Conservation (phyloP, 1,140 invertebrate species). For the Tetraneura akinire region DNA sequence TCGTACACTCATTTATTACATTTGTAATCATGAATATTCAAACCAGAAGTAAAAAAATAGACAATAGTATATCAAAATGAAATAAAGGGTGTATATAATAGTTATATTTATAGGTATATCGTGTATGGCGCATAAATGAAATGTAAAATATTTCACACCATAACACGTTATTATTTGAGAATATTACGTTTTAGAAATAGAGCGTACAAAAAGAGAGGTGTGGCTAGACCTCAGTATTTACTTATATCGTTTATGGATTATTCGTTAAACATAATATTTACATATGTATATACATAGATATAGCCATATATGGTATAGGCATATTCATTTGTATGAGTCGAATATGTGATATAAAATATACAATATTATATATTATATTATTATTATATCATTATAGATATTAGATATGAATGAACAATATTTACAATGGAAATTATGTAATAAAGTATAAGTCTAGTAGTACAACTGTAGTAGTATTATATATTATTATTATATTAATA, state of each 20-base stretch:
- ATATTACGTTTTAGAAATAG: conserved; percentile 13
- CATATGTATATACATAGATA: too few species aligned
- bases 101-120: too few species aligned
- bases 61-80: background rate
- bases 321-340: background rate
- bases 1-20: background rate
- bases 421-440: background rate
- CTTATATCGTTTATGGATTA: background rate
- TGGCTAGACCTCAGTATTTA: background rate
- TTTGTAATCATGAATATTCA: background rate
- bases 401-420: background rate
- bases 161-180: background rate
- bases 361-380: background rate
- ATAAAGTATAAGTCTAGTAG: too few species aligned
- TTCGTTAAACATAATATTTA: background rate
- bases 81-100: conserved; percentile 18
- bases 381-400: background rate
- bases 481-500: too few species aligned
- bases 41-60: background rate
- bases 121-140: too few species aligned
- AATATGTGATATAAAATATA: background rate
- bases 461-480: too few species aligned
- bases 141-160: conserved; percentile 18
- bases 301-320: background rate
- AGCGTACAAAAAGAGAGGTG: conserved; percentile 1